These are phyloP conservation scores for Marronus borbonicus DNA, from an alignment of 2,888 invertebrate species.

Conservation along the genomic window DNA sequence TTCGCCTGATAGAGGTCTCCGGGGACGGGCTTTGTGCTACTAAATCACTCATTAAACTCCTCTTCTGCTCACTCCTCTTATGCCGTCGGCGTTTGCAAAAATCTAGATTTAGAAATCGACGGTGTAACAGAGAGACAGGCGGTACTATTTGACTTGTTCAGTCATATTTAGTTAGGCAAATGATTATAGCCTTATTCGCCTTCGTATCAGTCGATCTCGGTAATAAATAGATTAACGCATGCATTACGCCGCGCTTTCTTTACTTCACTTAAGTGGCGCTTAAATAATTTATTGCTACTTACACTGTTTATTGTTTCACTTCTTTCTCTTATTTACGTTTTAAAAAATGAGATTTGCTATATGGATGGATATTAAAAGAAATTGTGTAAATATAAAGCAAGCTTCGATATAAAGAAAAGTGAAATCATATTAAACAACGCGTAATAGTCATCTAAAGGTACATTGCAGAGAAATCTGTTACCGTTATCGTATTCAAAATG, in stretches of 20 bases:
- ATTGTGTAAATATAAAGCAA: not conserved
- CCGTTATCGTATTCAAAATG: no score
- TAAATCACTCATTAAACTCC: constrained; percentile 69
- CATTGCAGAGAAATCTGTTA: not conserved
- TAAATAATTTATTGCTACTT: no score
- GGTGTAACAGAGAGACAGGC: constrained; percentile 27
- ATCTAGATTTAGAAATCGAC: constrained; percentile 42
- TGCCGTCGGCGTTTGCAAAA: constrained; percentile 49
- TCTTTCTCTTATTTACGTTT: no score
- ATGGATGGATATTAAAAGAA: no score
- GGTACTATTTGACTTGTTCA: constrained; percentile 6
- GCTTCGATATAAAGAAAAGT: not conserved
- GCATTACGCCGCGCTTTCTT: no score
- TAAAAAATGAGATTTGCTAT: no score
- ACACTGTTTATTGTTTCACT: no score
- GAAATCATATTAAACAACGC: not conserved
- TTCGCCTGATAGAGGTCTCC: constrained; percentile 68
- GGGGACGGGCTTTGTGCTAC: constrained; percentile 68
- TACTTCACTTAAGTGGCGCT: no score
- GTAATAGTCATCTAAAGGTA: not conserved
- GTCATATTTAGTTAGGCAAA: not conserved
- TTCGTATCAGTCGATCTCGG: not conserved
- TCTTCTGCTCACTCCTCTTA: constrained; percentile 48
- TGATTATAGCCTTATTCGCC: not conserved
- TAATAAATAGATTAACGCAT: no score